phyloP scores from a whole-genome alignment of 2,888 invertebrate genomes.

The Meghimatium bilineatum region DNA sequence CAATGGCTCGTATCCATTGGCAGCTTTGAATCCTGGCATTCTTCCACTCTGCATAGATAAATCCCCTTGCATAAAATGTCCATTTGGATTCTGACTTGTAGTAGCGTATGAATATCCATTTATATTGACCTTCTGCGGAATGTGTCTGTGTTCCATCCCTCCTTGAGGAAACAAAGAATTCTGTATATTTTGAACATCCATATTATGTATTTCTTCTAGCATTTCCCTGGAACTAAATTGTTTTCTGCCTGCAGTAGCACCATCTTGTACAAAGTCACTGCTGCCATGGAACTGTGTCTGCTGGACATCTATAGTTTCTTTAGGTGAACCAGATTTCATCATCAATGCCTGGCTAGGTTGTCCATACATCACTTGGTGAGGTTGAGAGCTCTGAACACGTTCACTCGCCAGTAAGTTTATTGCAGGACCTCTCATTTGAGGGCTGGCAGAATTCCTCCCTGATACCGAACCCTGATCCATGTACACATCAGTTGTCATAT shows the following conservation, averaged over 20 bases:
- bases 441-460: slow-evolving; percentile 4
- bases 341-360: background rate
- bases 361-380: background rate
- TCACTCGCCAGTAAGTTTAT: background rate
- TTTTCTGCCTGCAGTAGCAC: background rate
- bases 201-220: background rate
- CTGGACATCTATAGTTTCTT: background rate
- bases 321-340: background rate
- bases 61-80: background rate
- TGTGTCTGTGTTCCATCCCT: background rate
- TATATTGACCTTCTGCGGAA: background rate
- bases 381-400: background rate
- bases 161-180: background rate
- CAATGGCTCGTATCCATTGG: background rate
- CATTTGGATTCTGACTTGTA: background rate
- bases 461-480: background rate
- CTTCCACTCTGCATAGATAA: background rate
- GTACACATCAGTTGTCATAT: background rate
- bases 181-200: background rate
- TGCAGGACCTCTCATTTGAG: background rate
- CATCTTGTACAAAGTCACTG: background rate
- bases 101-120: background rate
- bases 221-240: background rate
- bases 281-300: background rate
- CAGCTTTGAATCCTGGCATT: background rate